A percentile compares a stretch with the other conserved stretches of the same genome.
Evolutionary conservation across 2,888 invertebrate genomes (phyloP).

Genomic region (Helobdella robusta): DNA sequence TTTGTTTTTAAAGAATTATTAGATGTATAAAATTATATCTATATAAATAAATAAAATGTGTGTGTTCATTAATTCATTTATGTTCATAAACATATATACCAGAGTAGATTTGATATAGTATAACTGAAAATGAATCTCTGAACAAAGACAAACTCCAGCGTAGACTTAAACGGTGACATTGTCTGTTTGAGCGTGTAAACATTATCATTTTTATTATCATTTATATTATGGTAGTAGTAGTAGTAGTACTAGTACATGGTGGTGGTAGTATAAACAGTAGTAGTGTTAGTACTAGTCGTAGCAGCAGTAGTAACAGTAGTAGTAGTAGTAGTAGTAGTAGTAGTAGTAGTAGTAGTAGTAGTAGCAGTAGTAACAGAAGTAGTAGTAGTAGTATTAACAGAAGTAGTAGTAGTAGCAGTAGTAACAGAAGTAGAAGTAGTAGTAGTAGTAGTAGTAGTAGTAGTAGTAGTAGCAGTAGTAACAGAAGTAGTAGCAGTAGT

Average conservation of each 20-base stretch:
- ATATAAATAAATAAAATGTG: too few relatives aligned
- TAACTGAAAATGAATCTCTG: not conserved
- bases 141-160: not conserved
- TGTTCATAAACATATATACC: not conserved
- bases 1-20: too few relatives aligned
- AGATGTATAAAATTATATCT: too few relatives aligned
- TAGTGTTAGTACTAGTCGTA: not conserved
- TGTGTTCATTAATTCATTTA: too few relatives aligned
- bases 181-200: not conserved
- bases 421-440: conserved; percentile 3
- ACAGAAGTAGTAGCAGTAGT: conserved; percentile 11
- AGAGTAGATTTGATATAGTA: not conserved
- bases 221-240: not conserved
- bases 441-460: conserved; percentile 2
- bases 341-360: conserved; percentile 6
- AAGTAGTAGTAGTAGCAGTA: not conserved
- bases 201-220: not conserved
- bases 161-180: not conserved
- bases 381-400: conserved; percentile 3
- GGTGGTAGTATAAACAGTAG: not conserved
- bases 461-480: not conserved
- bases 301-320: conserved; percentile 2
- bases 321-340: conserved; percentile 9
- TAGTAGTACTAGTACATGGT: not conserved
- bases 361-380: conserved; percentile 9